phyloP scores from a whole-genome alignment of 2,888 invertebrate genomes.

The Baccha elongata region DNA sequence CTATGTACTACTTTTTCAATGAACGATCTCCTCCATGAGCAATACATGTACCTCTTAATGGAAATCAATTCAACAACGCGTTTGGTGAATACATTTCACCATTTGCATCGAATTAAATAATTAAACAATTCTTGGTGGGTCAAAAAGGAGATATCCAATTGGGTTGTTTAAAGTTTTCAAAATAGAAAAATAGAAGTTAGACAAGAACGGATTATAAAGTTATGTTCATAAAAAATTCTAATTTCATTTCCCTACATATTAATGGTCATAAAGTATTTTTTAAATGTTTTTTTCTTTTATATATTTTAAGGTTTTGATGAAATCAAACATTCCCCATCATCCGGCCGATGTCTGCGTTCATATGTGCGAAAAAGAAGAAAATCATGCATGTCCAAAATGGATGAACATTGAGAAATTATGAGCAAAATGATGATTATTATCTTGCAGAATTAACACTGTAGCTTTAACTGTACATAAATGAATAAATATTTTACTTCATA shows the following conservation, averaged over 20 bases:
- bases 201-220: too few relatives aligned
- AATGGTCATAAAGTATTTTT: neutral
- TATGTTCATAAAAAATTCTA: too few relatives aligned
- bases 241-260: neutral
- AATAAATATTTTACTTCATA: slow-evolving; percentile 21
- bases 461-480: slow-evolving; percentile 38
- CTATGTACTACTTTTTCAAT: too few relatives aligned
- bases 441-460: slow-evolving; percentile 26
- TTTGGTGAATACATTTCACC: too few relatives aligned
- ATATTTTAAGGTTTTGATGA: slow-evolving; percentile 39
- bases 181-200: too few relatives aligned
- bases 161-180: too few relatives aligned
- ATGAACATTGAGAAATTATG: slow-evolving; percentile 12
- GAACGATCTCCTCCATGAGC: too few relatives aligned
- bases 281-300: neutral
- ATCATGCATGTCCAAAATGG: slow-evolving; percentile 37
- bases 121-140: too few relatives aligned
- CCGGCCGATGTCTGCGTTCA: slow-evolving; percentile 53
- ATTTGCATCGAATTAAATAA: too few relatives aligned
- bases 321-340: slow-evolving; percentile 30
- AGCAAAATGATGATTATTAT: slow-evolving; percentile 22
- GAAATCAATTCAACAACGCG: too few relatives aligned
- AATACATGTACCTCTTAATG: too few relatives aligned
- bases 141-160: too few relatives aligned
- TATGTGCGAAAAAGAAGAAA: slow-evolving; percentile 48